Evolutionary conservation across 2,888 invertebrate species (phyloP).

Genomic region (Crematogaster levior): DNA sequence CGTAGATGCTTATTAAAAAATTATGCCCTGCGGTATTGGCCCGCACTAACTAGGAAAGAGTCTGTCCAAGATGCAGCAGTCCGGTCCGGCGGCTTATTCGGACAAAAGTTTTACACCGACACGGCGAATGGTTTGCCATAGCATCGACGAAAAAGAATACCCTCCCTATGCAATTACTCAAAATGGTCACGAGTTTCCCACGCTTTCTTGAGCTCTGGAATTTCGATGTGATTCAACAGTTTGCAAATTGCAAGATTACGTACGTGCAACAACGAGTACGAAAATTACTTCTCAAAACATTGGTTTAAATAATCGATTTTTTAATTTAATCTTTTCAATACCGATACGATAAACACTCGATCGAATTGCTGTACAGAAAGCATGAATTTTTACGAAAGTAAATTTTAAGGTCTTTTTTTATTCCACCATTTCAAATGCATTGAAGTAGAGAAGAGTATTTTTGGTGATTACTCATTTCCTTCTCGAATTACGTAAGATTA

Average conservation of each 20-base stretch:
- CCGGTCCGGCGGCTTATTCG: constrained; percentile 43
- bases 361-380: not conserved
- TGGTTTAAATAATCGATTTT: not conserved
- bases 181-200: constrained; percentile 77
- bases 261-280: not conserved
- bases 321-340: not conserved
- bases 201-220: constrained; percentile 74
- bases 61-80: constrained; percentile 59
- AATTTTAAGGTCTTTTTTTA: not conserved
- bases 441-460: not conserved
- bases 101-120: constrained; percentile 74
- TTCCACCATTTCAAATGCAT: not conserved
- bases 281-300: not conserved
- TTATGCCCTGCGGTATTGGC: constrained; percentile 65
- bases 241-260: constrained; percentile 16
- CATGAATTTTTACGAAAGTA: not conserved
- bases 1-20: constrained; percentile 77
- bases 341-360: not conserved
- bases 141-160: constrained; percentile 65
- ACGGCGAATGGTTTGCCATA: constrained; percentile 71
- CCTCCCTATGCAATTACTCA: constrained; percentile 73
- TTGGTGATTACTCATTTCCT: not conserved
- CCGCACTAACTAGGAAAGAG: constrained; percentile 58
- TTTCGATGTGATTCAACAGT: constrained; percentile 38
- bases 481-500: not conserved